Percentiles rank a stretch among this genome's conserved stretches.
Conservation (phyloP, 37 sponge, comb jelly and placozoan genomes). For the Agelas oroides region DNA sequence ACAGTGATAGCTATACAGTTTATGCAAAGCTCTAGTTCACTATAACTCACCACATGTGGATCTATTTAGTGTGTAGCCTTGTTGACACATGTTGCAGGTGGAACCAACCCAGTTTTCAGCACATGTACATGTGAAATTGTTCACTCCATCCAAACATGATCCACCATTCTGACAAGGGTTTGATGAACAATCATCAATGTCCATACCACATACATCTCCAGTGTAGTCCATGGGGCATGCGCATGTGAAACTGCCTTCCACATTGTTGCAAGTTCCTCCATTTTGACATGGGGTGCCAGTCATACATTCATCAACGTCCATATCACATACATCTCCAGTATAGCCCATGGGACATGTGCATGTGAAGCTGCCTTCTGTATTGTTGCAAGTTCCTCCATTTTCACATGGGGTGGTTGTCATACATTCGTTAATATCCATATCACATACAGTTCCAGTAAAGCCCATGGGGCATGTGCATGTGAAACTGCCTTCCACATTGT, state of each 20-base stretch:
- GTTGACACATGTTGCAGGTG: constrained; percentile 50
- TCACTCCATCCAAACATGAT: constrained; percentile 49
- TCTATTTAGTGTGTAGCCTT: too few species aligned
- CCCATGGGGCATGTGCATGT: constrained; percentile 32
- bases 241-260: constrained; percentile 31
- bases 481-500: constrained; percentile 21
- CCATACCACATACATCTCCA: constrained; percentile 2
- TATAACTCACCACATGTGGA: too few species aligned
- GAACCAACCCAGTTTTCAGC: constrained; percentile 12
- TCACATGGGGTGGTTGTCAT: constrained; percentile 12
- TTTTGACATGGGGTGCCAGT: constrained; percentile 25
- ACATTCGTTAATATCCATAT: constrained; percentile 31
- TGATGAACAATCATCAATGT: constrained; percentile 17
- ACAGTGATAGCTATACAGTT: too few species aligned
- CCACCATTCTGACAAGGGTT: constrained; percentile 53
- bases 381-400: constrained; percentile 55
- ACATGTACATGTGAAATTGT: constrained; percentile 45
- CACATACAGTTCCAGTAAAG: constrained; percentile 28
- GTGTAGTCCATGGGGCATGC: background rate
- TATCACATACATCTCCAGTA: constrained; percentile 57
- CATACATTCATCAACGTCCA: constrained; percentile 46
- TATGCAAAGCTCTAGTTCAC: too few species aligned
- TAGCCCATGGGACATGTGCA: constrained; percentile 47
- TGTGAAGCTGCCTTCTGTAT: background rate
- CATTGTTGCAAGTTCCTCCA: background rate